A percentile compares a stretch with the other conserved stretches of the same genome.
These are phyloP conservation scores for Corella eumyota DNA, from an alignment of 23 tunicate species.

Conservation along the genomic window DNA sequence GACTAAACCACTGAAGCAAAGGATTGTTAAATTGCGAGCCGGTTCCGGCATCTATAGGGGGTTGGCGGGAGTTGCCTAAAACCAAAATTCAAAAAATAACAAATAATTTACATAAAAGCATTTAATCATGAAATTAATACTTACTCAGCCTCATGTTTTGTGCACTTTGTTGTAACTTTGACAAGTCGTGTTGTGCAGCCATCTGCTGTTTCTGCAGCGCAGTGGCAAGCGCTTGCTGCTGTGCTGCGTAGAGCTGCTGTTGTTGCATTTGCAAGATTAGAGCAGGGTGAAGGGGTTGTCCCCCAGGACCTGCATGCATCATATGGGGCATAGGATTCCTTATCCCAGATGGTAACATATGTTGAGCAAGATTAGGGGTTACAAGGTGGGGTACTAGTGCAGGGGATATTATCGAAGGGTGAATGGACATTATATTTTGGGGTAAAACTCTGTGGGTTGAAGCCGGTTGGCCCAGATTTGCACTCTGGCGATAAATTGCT, in stretches of 20 bases:
- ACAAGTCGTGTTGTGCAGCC: slow-evolving; percentile 16
- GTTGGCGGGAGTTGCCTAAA: neutral
- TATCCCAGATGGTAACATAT: slow-evolving; percentile 26
- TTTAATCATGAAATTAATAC: too few species aligned
- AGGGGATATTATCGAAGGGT: slow-evolving; percentile 27
- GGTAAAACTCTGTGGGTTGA: slow-evolving; percentile 3
- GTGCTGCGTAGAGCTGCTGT: slow-evolving; percentile 17
- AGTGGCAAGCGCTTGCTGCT: slow-evolving; percentile 8
- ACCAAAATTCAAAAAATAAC: neutral
- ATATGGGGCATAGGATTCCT: too few species aligned
- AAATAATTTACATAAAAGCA: too few species aligned
- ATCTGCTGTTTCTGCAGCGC: slow-evolving; percentile 39
- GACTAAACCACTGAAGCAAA: slow-evolving; percentile 57
- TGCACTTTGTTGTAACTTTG: slow-evolving; percentile 22
- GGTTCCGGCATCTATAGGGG: too few species aligned
- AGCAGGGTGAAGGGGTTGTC: slow-evolving; percentile 29
- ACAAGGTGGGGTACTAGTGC: slow-evolving; percentile 18
- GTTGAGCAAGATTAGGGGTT: slow-evolving; percentile 19
- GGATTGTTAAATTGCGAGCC: slow-evolving; percentile 64
- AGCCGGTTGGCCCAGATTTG: neutral
- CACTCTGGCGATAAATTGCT: neutral
- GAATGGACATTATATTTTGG: slow-evolving; percentile 23
- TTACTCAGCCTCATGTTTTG: slow-evolving; percentile 41
- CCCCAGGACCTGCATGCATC: slow-evolving; percentile 19
- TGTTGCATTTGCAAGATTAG: slow-evolving; percentile 62